Evolutionary conservation across 1,140 invertebrate species (phyloP).

Genomic region (Hesperophylax magnus): DNA sequence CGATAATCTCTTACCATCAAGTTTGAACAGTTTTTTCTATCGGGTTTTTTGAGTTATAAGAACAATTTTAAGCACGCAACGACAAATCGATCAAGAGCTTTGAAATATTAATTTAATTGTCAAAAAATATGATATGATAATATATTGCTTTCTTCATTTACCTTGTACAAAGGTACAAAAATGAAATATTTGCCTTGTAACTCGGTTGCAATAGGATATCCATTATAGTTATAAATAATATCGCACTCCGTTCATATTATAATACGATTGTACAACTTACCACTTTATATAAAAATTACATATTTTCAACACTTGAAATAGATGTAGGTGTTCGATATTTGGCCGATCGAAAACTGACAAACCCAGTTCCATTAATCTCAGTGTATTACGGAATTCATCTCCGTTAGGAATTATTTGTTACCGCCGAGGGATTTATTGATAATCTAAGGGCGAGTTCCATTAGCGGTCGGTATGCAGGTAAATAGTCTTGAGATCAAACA

Average conservation of each 20-base stretch:
- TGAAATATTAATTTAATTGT: too few species aligned
- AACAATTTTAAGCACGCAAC: too few species aligned
- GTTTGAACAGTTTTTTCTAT: too few species aligned
- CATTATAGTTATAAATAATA: too few species aligned
- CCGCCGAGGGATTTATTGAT: conserved; percentile 16
- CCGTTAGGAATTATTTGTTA: conserved; percentile 1
- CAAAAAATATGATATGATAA: too few species aligned
- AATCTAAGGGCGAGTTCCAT: conserved; percentile 11
- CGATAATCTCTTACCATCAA: too few species aligned
- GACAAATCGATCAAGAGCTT: too few species aligned
- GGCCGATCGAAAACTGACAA: neutral
- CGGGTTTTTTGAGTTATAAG: too few species aligned
- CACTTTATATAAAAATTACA: neutral
- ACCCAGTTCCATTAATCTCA: neutral
- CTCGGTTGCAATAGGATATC: too few species aligned
- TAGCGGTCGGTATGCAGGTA: conserved; percentile 27
- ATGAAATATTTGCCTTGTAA: too few species aligned
- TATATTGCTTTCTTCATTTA: too few species aligned
- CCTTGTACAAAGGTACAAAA: too few species aligned
- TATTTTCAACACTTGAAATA: neutral
- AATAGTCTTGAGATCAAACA: neutral
- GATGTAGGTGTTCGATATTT: neutral
- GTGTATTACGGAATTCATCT: neutral
- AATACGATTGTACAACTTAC: neutral
- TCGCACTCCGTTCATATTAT: neutral